These are phyloP conservation scores for Varanus salvator DNA, from an alignment of 2,113 vertebrate species.

Conservation along the genomic window DNA sequence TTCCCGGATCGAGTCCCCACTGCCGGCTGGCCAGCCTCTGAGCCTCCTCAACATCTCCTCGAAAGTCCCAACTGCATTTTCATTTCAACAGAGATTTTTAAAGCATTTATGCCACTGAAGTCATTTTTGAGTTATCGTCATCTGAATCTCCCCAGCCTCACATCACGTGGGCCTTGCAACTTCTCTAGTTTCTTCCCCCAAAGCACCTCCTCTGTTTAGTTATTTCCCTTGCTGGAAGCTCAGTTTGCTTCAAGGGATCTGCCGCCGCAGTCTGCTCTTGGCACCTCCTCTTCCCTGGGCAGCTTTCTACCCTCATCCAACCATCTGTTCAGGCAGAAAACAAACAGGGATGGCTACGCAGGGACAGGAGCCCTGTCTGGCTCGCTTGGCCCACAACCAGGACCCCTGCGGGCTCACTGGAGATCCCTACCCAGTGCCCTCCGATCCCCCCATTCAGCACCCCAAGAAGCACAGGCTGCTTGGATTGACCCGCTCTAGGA, in stretches of 20 bases:
- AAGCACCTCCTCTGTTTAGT: accelerated
- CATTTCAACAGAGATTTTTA: not conserved
- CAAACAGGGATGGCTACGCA: not conserved
- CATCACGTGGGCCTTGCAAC: too few species aligned
- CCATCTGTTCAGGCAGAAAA: accelerated
- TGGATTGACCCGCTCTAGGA: not conserved
- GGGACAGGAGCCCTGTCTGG: not conserved
- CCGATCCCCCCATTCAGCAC: not conserved
- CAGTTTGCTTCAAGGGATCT: not conserved
- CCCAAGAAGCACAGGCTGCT: not conserved
- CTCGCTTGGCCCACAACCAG: not conserved
- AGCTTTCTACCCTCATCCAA: not conserved
- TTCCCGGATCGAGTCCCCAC: too few species aligned
- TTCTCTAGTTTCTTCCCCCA: not conserved
- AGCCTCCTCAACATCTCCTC: not conserved
- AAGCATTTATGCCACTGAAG: not conserved
- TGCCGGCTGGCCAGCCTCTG: too few species aligned
- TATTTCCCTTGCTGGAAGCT: not conserved
- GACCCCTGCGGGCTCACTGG: not conserved
- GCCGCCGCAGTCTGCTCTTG: accelerated
- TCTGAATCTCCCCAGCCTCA: conserved; percentile 20
- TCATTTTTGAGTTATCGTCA: not conserved
- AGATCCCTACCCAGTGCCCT: not conserved
- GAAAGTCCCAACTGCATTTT: accelerated
- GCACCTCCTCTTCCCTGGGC: accelerated